Evolutionary conservation across 1,140 invertebrate genomes (phyloP), one percentile per base, ranked within the genome.

Genomic region (Drosophila pachea): DNA sequence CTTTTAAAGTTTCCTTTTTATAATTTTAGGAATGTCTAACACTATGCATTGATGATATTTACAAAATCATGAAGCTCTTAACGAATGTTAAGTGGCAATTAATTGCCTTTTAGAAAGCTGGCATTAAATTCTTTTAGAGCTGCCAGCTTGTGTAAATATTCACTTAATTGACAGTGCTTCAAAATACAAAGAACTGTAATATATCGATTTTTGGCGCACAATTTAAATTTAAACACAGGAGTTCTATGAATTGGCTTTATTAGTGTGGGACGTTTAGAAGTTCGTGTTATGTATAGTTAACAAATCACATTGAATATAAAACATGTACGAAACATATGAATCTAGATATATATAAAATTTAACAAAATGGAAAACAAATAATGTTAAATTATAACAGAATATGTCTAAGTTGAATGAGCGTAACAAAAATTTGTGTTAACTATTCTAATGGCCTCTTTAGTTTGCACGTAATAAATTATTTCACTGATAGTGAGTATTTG

Each of bases 251-350:
- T 73, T 81, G 79, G 79, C 50, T 79, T 84, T 84, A 86, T 83
- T 78, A 59, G 79, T 79, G 73, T 86, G 84, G 79, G 79, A 84
- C 79, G 79, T 84, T 86, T 84, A 66, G 73, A 86, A 81, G 81
- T 82, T 82, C 67, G 58, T 67, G 66, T 84, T 72, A 53, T 52
- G 16, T 65, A 69, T 67, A 72, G 58, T 78, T 74, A 87, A 87
- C 69, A 77, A 84, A 87, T 78, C 79, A 87, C 78, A 79, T 76
- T 84, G 74, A 54, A 65, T 76, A 84, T 33, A 76, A 86, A 86
- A 81, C 65, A 70, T 75, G 1, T 22, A 22, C 3, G 22, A 3
- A 22, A 22, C 1, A 22, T 22, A 22, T 22, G 22, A 22, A 3
- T 22, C 22, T 22, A 22, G 22, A 64, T 58, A 63, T 53, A 63